Evolutionary conservation across 2,888 invertebrate species (phyloP).

Genomic region (Zygaena filipendulae): DNA sequence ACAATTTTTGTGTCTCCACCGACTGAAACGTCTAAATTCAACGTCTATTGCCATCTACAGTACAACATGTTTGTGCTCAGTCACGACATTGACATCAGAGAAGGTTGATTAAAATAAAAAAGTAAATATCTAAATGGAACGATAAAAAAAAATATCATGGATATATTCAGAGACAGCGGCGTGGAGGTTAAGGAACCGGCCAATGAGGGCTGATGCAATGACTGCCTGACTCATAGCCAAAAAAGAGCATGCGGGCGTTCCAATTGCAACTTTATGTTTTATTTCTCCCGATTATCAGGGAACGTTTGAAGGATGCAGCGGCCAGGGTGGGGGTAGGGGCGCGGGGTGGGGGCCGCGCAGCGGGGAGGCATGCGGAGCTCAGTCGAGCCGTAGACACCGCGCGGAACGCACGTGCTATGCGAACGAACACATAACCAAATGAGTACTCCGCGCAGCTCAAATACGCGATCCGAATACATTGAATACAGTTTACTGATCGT

Average conservation of each 20-base stretch:
- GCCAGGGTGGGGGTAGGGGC: constrained; percentile 20
- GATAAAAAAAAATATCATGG: too few species aligned
- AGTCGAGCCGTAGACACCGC: constrained; percentile 42
- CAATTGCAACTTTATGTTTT: constrained; percentile 58
- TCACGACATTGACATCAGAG: constrained; percentile 19
- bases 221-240: constrained; percentile 54
- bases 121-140: too few species aligned
- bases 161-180: too few species aligned
- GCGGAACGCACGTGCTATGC: constrained; percentile 33
- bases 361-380: constrained; percentile 35
- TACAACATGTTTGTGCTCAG: constrained; percentile 20
- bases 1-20: too few species aligned
- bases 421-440: constrained; percentile 38
- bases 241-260: constrained; percentile 55
- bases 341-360: constrained; percentile 20
- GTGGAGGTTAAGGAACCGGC: constrained; percentile 29
- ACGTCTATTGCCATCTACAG: constrained; percentile 25
- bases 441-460: constrained; percentile 42
- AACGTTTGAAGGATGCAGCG: constrained; percentile 58
- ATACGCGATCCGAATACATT: constrained; percentile 33
- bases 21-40: constrained; percentile 41
- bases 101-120: constrained; percentile 15
- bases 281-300: constrained; percentile 62
- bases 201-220: constrained; percentile 47
- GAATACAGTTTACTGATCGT: constrained; percentile 24